Evolutionary conservation across 2,797 vertebrate species (phyloP).

Genomic region (Poeciliopsis paucimaculata): DNA sequence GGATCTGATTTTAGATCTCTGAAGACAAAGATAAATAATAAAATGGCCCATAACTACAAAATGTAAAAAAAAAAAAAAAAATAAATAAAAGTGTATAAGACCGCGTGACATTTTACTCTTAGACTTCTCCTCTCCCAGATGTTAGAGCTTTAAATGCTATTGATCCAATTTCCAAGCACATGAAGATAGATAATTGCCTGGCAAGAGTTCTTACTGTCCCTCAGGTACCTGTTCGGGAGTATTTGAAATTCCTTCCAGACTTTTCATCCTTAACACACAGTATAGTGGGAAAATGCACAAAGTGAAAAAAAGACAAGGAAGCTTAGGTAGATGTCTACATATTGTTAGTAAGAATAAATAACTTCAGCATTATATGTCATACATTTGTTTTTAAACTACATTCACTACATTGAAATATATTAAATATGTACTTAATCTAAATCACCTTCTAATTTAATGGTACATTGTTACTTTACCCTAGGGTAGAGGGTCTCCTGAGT

Average conservation of each 20-base stretch:
- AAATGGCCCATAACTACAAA: slow-evolving; percentile 35
- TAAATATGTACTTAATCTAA: slow-evolving; percentile 69
- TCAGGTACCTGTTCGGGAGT: slow-evolving; percentile 55
- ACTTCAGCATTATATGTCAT: slow-evolving; percentile 6
- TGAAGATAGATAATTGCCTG: slow-evolving; percentile 46
- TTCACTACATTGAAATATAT: slow-evolving; percentile 36
- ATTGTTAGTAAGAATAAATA: slow-evolving; percentile 28
- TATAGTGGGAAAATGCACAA: slow-evolving; percentile 41
- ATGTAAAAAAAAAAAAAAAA: slow-evolving; percentile 40
- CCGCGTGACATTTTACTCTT: slow-evolving; percentile 55
- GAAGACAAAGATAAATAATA: slow-evolving; percentile 11
- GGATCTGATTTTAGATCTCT: slow-evolving; percentile 7
- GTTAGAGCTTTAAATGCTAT: slow-evolving; percentile 70
- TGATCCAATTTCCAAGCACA: slow-evolving; percentile 60
- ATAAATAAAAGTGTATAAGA: slow-evolving; percentile 23
- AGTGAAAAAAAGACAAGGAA: slow-evolving; percentile 39
- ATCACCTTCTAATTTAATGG: slow-evolving; percentile 71
- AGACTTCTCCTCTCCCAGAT: slow-evolving; percentile 43
- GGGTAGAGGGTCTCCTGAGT: slow-evolving; percentile 70
- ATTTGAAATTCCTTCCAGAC: slow-evolving; percentile 53
- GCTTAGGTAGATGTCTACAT: slow-evolving; percentile 26
- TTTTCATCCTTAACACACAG: slow-evolving; percentile 49
- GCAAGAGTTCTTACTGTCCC: slow-evolving; percentile 53
- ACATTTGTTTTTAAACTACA: slow-evolving; percentile 37
- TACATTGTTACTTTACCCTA: slow-evolving; percentile 69